Evolutionary conservation across 2,888 invertebrate species (phyloP).

Genomic region (Diogma glabrata): DNA sequence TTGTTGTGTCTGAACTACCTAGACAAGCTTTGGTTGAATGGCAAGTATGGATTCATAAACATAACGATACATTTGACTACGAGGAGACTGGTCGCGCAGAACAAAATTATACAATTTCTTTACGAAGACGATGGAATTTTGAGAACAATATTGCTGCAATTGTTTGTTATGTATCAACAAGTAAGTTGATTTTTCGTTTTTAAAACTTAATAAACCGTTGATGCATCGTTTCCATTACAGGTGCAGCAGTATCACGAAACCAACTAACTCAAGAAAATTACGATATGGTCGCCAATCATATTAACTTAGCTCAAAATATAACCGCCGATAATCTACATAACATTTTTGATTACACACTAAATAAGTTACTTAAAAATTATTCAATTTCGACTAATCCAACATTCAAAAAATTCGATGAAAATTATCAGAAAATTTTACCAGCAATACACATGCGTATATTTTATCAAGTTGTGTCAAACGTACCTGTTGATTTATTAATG

Average conservation of each 20-base stretch:
- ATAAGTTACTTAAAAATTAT: constrained; percentile 40
- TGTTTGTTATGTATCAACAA: constrained; percentile 69
- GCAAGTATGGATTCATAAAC: constrained; percentile 86
- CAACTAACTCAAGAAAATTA: constrained; percentile 36
- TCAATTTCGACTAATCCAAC: too few relatives aligned
- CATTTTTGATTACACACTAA: constrained; percentile 43
- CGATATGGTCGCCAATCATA: constrained; percentile 30
- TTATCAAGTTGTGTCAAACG: constrained; percentile 53
- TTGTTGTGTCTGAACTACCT: constrained; percentile 72
- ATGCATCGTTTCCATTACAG: constrained; percentile 21
- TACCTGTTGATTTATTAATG: constrained; percentile 36
- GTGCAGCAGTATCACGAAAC: constrained; percentile 36
- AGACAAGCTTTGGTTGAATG: constrained; percentile 75
- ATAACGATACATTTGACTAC: constrained; percentile 79
- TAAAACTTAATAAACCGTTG: too few relatives aligned
- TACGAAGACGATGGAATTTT: constrained; percentile 78
- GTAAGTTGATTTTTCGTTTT: constrained; percentile 32
- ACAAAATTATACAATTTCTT: constrained; percentile 69
- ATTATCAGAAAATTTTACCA: constrained; percentile 41
- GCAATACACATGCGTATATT: constrained; percentile 67
- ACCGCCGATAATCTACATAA: constrained; percentile 41
- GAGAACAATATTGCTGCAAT: constrained; percentile 79
- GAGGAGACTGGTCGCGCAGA: constrained; percentile 84
- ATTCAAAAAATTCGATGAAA: constrained; percentile 30
- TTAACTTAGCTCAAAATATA: constrained; percentile 33